Conservation (phyloP, 1,140 invertebrate genomes). For the Metaphire vulgaris region DNA sequence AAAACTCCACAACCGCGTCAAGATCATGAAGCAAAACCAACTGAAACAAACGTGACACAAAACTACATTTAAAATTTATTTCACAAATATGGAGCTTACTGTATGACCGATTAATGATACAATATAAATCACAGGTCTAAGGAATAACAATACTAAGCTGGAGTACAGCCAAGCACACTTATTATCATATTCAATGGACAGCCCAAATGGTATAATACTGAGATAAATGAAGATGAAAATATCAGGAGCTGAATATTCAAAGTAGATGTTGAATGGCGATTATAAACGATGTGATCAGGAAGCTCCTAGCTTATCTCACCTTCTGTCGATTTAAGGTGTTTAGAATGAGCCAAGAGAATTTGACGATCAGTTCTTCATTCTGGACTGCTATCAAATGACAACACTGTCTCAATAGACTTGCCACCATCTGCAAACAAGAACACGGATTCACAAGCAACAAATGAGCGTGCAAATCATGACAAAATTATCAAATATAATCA, state of each 20-base stretch:
- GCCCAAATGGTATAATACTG: not conserved
- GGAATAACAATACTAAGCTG: not conserved
- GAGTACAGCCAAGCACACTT: not conserved
- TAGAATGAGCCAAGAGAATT: conserved; percentile 18
- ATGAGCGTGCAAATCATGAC: not conserved
- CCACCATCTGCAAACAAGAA: not conserved
- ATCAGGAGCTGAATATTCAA: not conserved
- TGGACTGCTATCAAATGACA: not conserved
- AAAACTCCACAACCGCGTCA: not conserved
- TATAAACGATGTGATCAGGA: not conserved
- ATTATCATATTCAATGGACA: not conserved
- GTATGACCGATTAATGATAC: not conserved
- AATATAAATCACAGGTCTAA: not conserved
- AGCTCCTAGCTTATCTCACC: not conserved
- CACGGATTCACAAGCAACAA: not conserved
- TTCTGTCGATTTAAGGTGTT: conserved; percentile 13
- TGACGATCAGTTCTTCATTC: conserved; percentile 12
- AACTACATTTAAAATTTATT: not conserved
- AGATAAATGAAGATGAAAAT: not conserved
- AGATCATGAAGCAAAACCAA: not conserved
- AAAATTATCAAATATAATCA: not conserved
- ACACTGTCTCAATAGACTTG: not conserved
- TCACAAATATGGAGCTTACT: not conserved
- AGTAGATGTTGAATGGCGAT: not conserved
- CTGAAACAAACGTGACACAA: not conserved